Evolutionary conservation across 1,140 invertebrate genomes (phyloP).

Genomic region (Danaus plexippus): DNA sequence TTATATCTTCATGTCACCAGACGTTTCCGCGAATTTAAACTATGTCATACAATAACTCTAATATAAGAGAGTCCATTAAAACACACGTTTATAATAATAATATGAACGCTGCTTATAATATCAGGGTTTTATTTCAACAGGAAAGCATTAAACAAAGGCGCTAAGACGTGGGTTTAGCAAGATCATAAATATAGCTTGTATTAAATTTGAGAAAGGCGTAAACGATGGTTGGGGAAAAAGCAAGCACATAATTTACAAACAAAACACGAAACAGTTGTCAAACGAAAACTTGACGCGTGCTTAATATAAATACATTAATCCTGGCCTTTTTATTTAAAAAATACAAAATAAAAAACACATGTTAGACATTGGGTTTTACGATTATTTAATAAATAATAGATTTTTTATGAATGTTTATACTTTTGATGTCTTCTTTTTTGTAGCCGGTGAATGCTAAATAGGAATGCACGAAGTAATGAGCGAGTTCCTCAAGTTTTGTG

Average conservation of each 20-base stretch:
- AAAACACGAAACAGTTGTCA: constrained; percentile 37
- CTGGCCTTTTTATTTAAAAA: constrained; percentile 32
- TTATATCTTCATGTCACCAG: constrained; percentile 50
- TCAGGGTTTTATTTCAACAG: no score
- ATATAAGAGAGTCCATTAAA: no score
- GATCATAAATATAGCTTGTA: constrained; percentile 31
- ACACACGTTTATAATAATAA: no score
- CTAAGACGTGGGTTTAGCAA: constrained; percentile 16
- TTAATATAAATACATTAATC: constrained; percentile 34
- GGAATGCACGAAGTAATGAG: no score
- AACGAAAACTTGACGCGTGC: constrained; percentile 36
- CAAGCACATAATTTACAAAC: constrained; percentile 35
- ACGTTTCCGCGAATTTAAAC: constrained; percentile 46
- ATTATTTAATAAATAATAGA: no score
- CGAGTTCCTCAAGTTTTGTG: constrained; percentile 17
- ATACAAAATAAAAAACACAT: constrained; percentile 17
- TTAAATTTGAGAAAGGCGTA: constrained; percentile 35
- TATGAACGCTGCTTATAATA: no score
- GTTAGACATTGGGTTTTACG: constrained; percentile 4
- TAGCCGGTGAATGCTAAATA: no score
- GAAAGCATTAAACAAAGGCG: constrained; percentile 3
- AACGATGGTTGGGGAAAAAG: constrained; percentile 31
- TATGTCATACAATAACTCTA: constrained; percentile 14
- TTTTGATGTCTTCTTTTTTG: no score
- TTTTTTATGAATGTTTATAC: no score